Conservation (phyloP, 2,888 invertebrate genomes). For the Plebejus argus region DNA sequence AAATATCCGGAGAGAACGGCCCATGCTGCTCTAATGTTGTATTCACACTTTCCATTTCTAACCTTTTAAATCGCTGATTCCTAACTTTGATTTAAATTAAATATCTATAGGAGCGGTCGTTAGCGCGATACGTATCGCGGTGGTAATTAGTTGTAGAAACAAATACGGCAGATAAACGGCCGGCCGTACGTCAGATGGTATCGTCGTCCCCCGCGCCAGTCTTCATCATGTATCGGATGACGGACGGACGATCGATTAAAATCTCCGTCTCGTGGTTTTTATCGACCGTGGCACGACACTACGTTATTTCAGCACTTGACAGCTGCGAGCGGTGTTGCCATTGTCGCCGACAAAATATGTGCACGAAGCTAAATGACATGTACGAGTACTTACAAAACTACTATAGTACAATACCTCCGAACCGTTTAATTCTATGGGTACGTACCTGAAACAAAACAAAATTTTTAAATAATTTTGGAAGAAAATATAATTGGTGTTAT, state of each 20-base stretch:
- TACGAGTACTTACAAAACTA: neutral
- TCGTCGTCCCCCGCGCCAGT: slow-evolving; percentile 39
- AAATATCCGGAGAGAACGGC: neutral
- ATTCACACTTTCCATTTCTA: neutral
- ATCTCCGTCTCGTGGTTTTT: slow-evolving; percentile 35
- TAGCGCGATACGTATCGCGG: slow-evolving; percentile 27
- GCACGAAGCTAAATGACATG: neutral
- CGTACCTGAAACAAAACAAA: slow-evolving; percentile 5
- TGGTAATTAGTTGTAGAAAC: slow-evolving; percentile 44
- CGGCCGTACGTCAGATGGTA: slow-evolving; percentile 55
- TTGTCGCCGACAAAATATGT: neutral
- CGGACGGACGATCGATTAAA: slow-evolving; percentile 40
- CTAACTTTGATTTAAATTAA: slow-evolving; percentile 8
- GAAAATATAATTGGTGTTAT: neutral
- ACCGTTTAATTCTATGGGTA: neutral
- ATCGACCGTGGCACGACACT: slow-evolving; percentile 19
- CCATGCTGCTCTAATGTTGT: neutral
- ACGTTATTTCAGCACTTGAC: slow-evolving; percentile 23
- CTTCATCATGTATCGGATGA: slow-evolving; percentile 43
- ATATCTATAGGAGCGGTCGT: neutral
- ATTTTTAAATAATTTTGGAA: neutral
- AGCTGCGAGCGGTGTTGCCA: slow-evolving; percentile 14
- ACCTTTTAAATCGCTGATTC: neutral
- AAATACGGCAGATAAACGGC: slow-evolving; percentile 58
- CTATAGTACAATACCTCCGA: neutral